Conservation (phyloP, 2,888 invertebrate genomes). For the Globia sparganii region DNA sequence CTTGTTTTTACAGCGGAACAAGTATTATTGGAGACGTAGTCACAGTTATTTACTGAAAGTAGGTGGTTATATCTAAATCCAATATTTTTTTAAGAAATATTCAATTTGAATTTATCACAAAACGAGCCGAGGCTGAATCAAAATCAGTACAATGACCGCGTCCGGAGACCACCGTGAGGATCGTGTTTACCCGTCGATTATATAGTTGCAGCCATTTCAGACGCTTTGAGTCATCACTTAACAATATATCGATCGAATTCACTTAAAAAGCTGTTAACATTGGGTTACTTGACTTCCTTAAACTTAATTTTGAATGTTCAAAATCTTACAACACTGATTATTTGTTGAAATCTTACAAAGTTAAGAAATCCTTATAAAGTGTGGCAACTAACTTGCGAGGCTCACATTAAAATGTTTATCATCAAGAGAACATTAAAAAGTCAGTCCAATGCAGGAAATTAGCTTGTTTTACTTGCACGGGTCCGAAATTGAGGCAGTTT, state of each 20-base stretch:
- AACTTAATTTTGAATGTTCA: conserved; percentile 32
- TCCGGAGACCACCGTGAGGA: conserved; percentile 67
- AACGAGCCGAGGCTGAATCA: conserved; percentile 59
- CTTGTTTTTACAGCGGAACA: conserved; percentile 60
- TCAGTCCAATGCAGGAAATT: conserved; percentile 80
- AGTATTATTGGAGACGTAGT: conserved; percentile 21
- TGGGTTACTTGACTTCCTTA: conserved; percentile 37
- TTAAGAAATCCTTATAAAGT: conserved; percentile 4
- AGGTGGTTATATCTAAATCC: conserved; percentile 22
- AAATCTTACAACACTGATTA: conserved; percentile 12
- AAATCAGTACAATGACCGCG: conserved; percentile 76
- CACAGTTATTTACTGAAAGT: conserved; percentile 35
- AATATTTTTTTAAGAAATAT: conserved; percentile 55
- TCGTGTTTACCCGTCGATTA: conserved; percentile 69
- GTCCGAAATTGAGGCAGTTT: conserved; percentile 80
- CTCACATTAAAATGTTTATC: conserved; percentile 63
- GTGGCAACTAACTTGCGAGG: conserved; percentile 23
- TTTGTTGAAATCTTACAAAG: conserved; percentile 19
- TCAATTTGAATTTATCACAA: conserved; percentile 65
- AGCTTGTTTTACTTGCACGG: conserved; percentile 78
- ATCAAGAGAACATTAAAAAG: conserved; percentile 79
- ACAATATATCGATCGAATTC: conserved; percentile 58
- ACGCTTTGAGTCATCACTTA: conserved; percentile 55
- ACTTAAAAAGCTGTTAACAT: conserved; percentile 52
- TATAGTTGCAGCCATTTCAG: conserved; percentile 64